Evolutionary conservation across 1,140 invertebrate species (phyloP), one percentile per base, ranked within the genome.

Genomic region (Drosophila teissieri): DNA sequence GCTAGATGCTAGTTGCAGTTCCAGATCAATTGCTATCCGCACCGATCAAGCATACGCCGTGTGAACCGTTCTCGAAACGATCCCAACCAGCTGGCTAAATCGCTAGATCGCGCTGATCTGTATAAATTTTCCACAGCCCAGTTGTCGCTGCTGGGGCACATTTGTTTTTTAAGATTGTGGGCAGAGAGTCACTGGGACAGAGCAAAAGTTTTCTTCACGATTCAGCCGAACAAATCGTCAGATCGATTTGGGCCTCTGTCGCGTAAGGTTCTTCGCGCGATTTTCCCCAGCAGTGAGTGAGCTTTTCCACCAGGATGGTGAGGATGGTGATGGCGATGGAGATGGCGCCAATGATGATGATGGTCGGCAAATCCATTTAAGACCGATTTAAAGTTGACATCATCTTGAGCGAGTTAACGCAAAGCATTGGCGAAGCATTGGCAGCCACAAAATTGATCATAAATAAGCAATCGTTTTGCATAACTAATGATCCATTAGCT

Each of bases 161-260:
- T 62, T 48, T 45, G 24, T 19, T 48, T 45, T 15, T 19, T 15
- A 31, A 40, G 63, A 10, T 48, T 36, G 53, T 51, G 27, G 42
- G 37, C 52, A 56, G 45, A 42, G 40, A 53, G 31, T 15, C 27
- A 48, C 27, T 31, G 22, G 14, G 12, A n/a, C 27, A 8, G n/a
- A 42, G 53, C 46, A 45, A 49, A 83, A 83, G 60, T 80, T 84
- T 77, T 84, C 70, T 72, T 62, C 45, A 75, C 57, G 63, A 74
- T 69, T 86, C 81, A 85, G 86, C 37, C 54, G 34, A 74, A 75
- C 61, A 64, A 70, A 61, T 64, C 54, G 78, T 82, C 83, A 85
- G 82, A 85, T 88, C 73, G 72, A 78, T 45, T 78, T 72, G 44
- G 69, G 45, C 24, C 78, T 62, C 63, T 15, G 73, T 19, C 40